Conservation (phyloP, 2,113 vertebrate genomes). For the Junco hyemalis region DNA sequence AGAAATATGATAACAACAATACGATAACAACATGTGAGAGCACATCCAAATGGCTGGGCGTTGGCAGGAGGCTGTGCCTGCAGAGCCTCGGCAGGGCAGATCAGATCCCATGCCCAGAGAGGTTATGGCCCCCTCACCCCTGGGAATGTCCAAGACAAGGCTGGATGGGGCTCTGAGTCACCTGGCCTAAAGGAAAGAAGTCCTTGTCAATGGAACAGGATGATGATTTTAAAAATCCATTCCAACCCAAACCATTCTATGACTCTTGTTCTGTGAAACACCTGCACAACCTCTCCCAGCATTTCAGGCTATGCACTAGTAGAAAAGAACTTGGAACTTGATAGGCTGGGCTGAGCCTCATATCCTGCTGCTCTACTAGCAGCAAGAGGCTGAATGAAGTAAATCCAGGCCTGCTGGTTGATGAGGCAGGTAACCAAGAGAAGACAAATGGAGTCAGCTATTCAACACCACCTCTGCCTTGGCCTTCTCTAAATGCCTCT, state of each 20-base stretch:
- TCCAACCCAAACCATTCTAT: not conserved
- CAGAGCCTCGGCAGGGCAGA: not conserved
- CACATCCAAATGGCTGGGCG: not conserved
- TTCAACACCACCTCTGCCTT: not conserved
- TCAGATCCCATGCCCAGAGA: not conserved
- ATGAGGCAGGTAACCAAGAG: not conserved
- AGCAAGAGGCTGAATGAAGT: not conserved
- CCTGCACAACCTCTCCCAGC: not conserved
- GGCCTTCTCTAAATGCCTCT: not conserved
- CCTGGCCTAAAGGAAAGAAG: no score
- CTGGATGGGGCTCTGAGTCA: not conserved
- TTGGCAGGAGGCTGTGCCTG: rapidly evolving
- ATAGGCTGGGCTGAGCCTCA: not conserved
- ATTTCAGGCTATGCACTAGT: not conserved
- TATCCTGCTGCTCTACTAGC: rapidly evolving
- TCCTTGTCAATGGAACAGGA: not conserved
- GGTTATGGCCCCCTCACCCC: not conserved
- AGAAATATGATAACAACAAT: no score
- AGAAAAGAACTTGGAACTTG: not conserved
- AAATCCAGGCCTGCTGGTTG: not conserved
- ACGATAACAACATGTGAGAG: not conserved
- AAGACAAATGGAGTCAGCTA: not conserved
- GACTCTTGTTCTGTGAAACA: not conserved
- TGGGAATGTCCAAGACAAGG: not conserved
- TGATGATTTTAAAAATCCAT: not conserved